Conservation (phyloP, 2,888 invertebrate genomes). For the Yponomeuta evonymella region DNA sequence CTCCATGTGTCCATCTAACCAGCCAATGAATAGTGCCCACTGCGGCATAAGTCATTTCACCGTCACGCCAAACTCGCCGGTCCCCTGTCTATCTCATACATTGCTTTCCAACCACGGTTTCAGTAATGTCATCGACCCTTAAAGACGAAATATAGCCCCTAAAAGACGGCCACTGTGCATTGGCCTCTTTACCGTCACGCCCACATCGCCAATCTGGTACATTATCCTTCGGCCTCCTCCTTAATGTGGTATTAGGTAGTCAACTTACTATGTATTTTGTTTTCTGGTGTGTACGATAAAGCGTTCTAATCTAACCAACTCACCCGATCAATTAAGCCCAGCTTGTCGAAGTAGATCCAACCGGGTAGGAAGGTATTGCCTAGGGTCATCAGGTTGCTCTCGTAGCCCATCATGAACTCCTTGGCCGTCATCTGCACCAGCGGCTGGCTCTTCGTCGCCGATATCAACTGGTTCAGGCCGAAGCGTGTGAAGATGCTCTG, state of each 20-base stretch:
- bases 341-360: slow-evolving; percentile 91
- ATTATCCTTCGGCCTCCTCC: not conserved
- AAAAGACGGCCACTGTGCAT: too few species aligned
- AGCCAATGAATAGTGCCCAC: too few species aligned
- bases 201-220: not conserved
- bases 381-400: slow-evolving; percentile 86
- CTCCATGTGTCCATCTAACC: too few species aligned
- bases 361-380: slow-evolving; percentile 89
- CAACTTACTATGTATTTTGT: too few species aligned
- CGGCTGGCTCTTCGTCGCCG: slow-evolving; percentile 81
- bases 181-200: too few species aligned
- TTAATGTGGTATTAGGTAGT: not conserved
- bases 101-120: too few species aligned
- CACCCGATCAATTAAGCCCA: slow-evolving; percentile 92
- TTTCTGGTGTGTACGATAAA: too few species aligned
- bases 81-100: too few species aligned
- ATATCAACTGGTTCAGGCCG: slow-evolving; percentile 82
- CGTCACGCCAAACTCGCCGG: too few species aligned
- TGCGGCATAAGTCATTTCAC: too few species aligned
- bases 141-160: too few species aligned
- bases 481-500: slow-evolving; percentile 79
- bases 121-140: too few species aligned
- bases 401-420: slow-evolving; percentile 93
- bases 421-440: slow-evolving; percentile 87
- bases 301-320: slow-evolving; percentile 38